phyloP scores from a whole-genome alignment of 2,797 vertebrate species.

The Euthynnus affinis region DNA sequence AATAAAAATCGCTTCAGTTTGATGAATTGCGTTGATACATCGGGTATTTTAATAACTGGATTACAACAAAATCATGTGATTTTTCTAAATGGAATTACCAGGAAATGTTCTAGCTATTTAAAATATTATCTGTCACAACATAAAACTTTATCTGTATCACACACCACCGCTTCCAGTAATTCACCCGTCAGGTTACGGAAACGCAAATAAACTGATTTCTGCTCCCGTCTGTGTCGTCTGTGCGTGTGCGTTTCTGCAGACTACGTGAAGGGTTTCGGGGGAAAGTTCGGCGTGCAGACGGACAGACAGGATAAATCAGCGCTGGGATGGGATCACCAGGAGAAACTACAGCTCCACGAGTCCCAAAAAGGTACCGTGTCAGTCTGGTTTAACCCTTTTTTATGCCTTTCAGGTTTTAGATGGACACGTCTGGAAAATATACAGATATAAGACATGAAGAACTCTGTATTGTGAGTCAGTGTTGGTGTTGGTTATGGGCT shows the following conservation, averaged over 20 bases:
- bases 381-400: not conserved
- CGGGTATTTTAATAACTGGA: not conserved
- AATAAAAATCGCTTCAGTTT: not conserved
- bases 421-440: too few relatives aligned
- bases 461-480: too few relatives aligned
- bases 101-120: not conserved
- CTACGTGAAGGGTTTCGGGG: conserved; percentile 96
- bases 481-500: too few relatives aligned
- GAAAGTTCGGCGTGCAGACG: conserved; percentile 96
- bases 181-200: not conserved
- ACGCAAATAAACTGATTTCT: not conserved
- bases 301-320: conserved; percentile 98
- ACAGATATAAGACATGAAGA: too few relatives aligned
- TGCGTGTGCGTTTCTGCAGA: conserved; percentile 80
- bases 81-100: not conserved
- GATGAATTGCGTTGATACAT: not conserved
- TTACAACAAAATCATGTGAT: too few relatives aligned
- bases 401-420: too few relatives aligned
- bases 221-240: conserved; percentile 12
- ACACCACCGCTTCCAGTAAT: not conserved
- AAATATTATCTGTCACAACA: not conserved
- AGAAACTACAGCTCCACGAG: conserved; percentile 95
- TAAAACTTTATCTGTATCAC: not conserved
- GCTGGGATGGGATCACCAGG: conserved; percentile 98
- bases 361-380: conserved; percentile 94